These are phyloP conservation scores for Gobius niger DNA, from an alignment of 2,113 vertebrate genomes.

Conservation along the genomic window DNA sequence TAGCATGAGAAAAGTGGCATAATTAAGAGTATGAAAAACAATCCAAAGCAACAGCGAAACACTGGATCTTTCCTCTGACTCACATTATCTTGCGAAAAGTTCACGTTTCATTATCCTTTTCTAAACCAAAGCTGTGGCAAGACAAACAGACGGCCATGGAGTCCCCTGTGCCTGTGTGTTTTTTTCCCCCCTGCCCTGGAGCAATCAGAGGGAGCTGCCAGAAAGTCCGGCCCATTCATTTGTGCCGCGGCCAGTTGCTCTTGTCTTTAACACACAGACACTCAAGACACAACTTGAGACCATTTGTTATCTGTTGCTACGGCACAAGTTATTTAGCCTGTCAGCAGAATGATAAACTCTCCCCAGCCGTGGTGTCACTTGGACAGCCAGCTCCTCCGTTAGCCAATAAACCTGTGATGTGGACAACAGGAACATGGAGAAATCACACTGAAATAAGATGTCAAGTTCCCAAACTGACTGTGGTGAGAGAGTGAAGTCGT, in stretches of 20 bases:
- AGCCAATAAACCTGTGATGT: slow-evolving; percentile 57
- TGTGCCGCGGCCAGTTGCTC: slow-evolving; percentile 65
- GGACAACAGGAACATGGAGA: slow-evolving; percentile 43
- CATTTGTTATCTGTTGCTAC: slow-evolving; percentile 77
- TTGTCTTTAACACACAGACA: slow-evolving; percentile 71
- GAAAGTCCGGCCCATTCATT: slow-evolving; percentile 38
- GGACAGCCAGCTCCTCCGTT: slow-evolving; percentile 45
- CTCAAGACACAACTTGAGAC: slow-evolving; percentile 68
- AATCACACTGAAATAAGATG: slow-evolving; percentile 48
- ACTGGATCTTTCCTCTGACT: not conserved
- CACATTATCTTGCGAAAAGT: not conserved
- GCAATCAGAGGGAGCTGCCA: slow-evolving; percentile 40
- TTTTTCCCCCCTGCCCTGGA: slow-evolving; percentile 14
- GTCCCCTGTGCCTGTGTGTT: slow-evolving; percentile 11
- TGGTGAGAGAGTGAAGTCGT: slow-evolving; percentile 20
- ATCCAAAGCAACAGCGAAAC: no score
- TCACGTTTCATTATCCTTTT: not conserved
- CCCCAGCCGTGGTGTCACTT: slow-evolving; percentile 62
- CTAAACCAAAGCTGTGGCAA: not conserved
- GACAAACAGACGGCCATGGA: not conserved
- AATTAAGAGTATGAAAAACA: no score
- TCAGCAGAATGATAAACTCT: slow-evolving; percentile 78
- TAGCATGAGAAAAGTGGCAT: no score
- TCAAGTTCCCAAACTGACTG: slow-evolving; percentile 23
- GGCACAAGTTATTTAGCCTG: slow-evolving; percentile 76